phyloP scores from a whole-genome alignment of 1,140 invertebrate species.

The Acarapis woodi region DNA sequence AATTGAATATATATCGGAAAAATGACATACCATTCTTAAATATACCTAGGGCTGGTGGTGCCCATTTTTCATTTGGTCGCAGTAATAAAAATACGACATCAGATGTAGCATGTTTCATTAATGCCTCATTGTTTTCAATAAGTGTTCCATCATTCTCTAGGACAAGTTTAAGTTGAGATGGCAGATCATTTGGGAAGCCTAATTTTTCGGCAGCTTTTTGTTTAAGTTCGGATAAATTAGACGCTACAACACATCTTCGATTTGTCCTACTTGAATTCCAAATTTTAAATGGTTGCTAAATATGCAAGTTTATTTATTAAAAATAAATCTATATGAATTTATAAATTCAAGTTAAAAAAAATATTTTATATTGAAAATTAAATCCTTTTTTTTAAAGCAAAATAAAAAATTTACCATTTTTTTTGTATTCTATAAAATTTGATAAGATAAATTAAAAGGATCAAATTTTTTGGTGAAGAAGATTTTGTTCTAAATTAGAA shows the following conservation, averaged over 20 bases:
- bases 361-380: no score
- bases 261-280: constrained; percentile 80
- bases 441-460: no score
- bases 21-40: constrained; percentile 46
- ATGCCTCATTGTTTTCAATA: constrained; percentile 76
- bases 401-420: no score
- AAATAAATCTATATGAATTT: no score
- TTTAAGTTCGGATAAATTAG: constrained; percentile 64
- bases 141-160: constrained; percentile 77
- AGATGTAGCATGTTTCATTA: constrained; percentile 55
- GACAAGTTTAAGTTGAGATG: constrained; percentile 28
- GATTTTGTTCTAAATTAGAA: no score
- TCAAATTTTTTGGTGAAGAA: no score
- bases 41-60: constrained; percentile 52
- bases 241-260: constrained; percentile 69
- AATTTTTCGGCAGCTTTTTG: constrained; percentile 53
- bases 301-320: no score
- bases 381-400: no score
- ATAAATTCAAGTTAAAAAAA: no score
- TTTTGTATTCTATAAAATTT: no score
- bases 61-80: constrained; percentile 60
- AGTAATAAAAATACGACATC: constrained; percentile 65
- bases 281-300: constrained; percentile 89
- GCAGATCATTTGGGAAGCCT: constrained; percentile 30
- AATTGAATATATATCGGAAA: neutral